Evolutionary conservation across 2,888 invertebrate genomes (phyloP), one percentile per base, ranked within the genome.

Genomic region (Dione juno): DNA sequence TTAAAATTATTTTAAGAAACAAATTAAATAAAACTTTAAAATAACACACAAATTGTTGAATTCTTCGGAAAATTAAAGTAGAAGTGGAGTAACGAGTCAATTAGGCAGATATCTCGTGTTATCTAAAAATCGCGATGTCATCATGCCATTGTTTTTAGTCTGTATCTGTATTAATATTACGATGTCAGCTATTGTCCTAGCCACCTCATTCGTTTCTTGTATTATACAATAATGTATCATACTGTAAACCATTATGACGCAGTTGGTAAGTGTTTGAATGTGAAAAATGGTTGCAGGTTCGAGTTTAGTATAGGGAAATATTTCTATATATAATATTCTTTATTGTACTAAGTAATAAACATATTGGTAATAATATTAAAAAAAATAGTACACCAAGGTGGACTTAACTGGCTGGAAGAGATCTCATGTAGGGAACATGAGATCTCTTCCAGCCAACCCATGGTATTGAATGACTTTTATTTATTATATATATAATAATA

Each of bases 121-220:
- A 61, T 61, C 61, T 61, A 35, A 16, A 28, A 61, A 61, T 35
- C n/a, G n/a, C 8, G 13, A 43, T 45, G 45, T 61, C 61, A 61
- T 61, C 61, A n/a, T n/a, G 28, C 43, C 61, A 61, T 61, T 61
- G 45, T 61, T 45, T 41, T 45, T 28, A 14, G 13, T 28, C 6
- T n/a, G 16, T 61, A 16, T 57, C 37, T 16, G 28, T n/a, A 61
- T 43, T 11, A 45, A 45, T 45, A 61, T 61, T 61, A 35, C 61
- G 61, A 45, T 45, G 45, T 45, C 43, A 61, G n/a, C 71, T 66
- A 72, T 73, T 68, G 67, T 73, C 58, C 19, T 59, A 67, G 63
- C 58, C 50, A 67, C 28, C 11, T 41, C 40, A 59, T 59, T 43
- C 21, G 14, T 28, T 28, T 61, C 45, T 61, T 35, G 28, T 45